Evolutionary conservation across 2,888 invertebrate genomes (phyloP).

Genomic region (Peribatodes rhomboidaria): DNA sequence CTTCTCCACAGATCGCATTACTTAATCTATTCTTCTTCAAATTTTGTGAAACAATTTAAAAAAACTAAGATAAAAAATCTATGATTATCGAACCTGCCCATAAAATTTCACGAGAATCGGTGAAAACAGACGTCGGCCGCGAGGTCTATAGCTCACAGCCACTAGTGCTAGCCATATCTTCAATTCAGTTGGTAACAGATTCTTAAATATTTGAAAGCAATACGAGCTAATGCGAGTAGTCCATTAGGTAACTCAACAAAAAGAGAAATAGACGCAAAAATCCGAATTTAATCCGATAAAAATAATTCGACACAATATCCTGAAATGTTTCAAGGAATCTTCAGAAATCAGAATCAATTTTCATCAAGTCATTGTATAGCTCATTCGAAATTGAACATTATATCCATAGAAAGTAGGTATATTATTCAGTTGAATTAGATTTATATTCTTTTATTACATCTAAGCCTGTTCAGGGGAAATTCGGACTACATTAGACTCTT

Average conservation of each 20-base stretch:
- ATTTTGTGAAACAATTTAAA: too few relatives aligned
- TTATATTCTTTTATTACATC: slow-evolving; percentile 3
- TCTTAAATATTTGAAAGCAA: too few relatives aligned
- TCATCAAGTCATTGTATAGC: slow-evolving; percentile 1
- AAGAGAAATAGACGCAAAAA: background rate
- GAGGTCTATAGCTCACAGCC: too few relatives aligned
- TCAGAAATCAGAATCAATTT: slow-evolving; percentile 14
- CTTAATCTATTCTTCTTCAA: too few relatives aligned
- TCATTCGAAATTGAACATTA: slow-evolving; percentile 4
- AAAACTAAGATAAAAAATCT: too few relatives aligned
- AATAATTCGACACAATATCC: slow-evolving; percentile 3
- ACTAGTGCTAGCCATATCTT: too few relatives aligned
- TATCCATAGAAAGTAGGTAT: background rate
- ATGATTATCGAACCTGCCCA: too few relatives aligned
- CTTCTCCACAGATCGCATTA: too few relatives aligned
- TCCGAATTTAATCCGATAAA: slow-evolving; percentile 1
- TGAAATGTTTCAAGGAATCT: background rate
- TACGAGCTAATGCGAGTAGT: background rate
- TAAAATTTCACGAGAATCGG: too few relatives aligned
- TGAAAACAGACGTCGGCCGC: too few relatives aligned
- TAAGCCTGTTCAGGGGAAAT: background rate
- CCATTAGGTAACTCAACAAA: background rate
- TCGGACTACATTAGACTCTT: slow-evolving; percentile 9
- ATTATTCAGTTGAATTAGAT: slow-evolving; percentile 8
- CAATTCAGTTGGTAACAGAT: too few relatives aligned